Evolutionary conservation across 1,140 invertebrate genomes (phyloP).

Genomic region (Mizuhopecten yessoensis): DNA sequence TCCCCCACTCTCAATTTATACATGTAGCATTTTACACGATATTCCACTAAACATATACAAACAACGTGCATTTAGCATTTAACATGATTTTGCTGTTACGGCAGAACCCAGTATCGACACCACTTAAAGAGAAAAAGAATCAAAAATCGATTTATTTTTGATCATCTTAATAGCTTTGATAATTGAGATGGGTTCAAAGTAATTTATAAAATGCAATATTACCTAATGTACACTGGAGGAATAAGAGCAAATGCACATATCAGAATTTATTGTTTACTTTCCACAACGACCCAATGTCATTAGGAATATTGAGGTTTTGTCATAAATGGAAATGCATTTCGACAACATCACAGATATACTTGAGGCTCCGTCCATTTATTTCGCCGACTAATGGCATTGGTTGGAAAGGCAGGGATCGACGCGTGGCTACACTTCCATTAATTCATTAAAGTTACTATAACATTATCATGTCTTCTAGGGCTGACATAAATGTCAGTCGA

Average conservation of each 20-base stretch:
- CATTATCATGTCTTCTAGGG: constrained; percentile 25
- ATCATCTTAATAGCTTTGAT: constrained; percentile 66
- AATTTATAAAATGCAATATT: constrained; percentile 66
- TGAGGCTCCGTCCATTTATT: constrained; percentile 43
- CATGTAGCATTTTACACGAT: constrained; percentile 67
- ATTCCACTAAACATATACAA: constrained; percentile 68
- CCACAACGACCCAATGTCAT: constrained; percentile 55
- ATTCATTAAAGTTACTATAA: constrained; percentile 40
- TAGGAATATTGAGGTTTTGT: constrained; percentile 63
- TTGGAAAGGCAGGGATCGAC: not conserved
- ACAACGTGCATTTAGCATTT: constrained; percentile 65
- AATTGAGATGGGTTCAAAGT: constrained; percentile 69
- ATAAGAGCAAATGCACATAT: constrained; percentile 65
- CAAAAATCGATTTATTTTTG: constrained; percentile 67
- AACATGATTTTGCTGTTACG: constrained; percentile 67
- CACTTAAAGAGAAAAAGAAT: constrained; percentile 66
- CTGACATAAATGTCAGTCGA: constrained; percentile 44
- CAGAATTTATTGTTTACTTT: constrained; percentile 70
- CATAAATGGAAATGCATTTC: constrained; percentile 45
- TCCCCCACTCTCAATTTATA: constrained; percentile 54
- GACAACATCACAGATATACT: constrained; percentile 41
- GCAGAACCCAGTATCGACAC: constrained; percentile 56
- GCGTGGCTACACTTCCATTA: constrained; percentile 37
- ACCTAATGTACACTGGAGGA: constrained; percentile 67
- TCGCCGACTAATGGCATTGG: constrained; percentile 43